Base-by-base conservation (phyloP, 2,113 vertebrate species). In the Amphiprion ocellaris region DNA sequence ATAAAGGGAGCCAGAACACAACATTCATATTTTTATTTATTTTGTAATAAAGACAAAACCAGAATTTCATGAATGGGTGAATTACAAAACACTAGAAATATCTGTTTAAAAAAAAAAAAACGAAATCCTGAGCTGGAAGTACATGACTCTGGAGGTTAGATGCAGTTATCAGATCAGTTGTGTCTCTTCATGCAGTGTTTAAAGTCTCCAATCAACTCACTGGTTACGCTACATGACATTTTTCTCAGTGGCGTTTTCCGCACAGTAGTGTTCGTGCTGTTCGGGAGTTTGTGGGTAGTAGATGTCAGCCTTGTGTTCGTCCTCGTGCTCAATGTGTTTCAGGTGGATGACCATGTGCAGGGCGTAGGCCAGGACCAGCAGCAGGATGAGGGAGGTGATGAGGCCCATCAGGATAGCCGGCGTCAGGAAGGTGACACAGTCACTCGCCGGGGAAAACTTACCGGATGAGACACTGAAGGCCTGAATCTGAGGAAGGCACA, bases 301-400 rank as follows among this genome's bases (percentile, higher is more conserved):
- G 47, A 93, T 46, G 1, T 94, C 88, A 3, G 89, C 81, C 60
- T 97, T 96, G 90, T 93, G 93, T 24, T 97, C 95, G 0, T 96
- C 96, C 44, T 97, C 96, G 1, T 91, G 92, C 81, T 98, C 97
- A 1, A 98, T 96, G 58, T 95, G 95, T 65, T 97, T 97, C 80
- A 98, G 93, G 90, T 98, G 96, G 81, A 97, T 76, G 55, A 99
- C 94, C 96, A 97, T 96, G 87, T 99, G 97, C 69, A 98, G 94
- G 30, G 96, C 94, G 1, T 96, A 98, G 85, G 97, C 98, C 90
- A 99, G 92, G 24, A 97, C 97, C 70, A 98, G 92, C 64, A 99
- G 92, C 84, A 99, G 93, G 66, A 98, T 93, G 76, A 99, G 94
- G 0, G 97, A 98, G 46, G 94, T 96, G 53, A 96, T 93, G 82